phyloP scores from a whole-genome alignment of 2,797 vertebrate species.

The Dipus sagitta region DNA sequence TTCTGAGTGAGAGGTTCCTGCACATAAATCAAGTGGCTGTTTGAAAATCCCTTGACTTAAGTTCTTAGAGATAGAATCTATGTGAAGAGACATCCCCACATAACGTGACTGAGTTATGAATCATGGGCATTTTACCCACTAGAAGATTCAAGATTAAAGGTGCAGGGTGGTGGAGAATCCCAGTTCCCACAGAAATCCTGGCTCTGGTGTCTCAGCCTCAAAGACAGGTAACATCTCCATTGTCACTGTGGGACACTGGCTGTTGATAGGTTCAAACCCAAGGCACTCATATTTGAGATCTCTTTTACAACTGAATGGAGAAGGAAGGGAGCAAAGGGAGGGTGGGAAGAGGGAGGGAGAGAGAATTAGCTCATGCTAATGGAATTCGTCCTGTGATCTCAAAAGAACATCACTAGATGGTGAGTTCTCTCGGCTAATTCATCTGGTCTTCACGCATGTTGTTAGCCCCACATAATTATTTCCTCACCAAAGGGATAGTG shows the following conservation, averaged over 20 bases:
- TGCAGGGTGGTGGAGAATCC: conserved; percentile 21
- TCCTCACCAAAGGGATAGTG: background rate
- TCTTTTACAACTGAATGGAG: conserved; percentile 50
- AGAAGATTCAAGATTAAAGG: conserved; percentile 76
- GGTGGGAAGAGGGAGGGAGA: background rate
- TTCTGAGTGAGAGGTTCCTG: conserved; percentile 67
- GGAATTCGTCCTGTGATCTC: conserved; percentile 26
- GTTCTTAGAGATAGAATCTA: conserved; percentile 82
- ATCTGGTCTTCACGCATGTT: fast-evolving
- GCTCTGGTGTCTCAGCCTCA: conserved; percentile 50
- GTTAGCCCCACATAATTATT: background rate
- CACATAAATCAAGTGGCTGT: conserved; percentile 80
- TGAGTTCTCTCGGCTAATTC: background rate
- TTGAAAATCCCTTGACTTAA: conserved; percentile 86
- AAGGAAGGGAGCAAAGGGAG: background rate
- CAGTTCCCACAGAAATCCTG: conserved; percentile 79
- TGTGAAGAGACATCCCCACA: conserved; percentile 78
- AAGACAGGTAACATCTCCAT: conserved; percentile 84
- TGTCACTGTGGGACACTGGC: conserved; percentile 72
- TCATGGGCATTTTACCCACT: conserved; percentile 67
- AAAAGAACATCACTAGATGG: conserved; percentile 21
- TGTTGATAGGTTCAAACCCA: conserved; percentile 84
- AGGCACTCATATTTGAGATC: conserved; percentile 78
- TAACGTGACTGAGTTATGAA: conserved; percentile 84
- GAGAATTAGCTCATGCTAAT: background rate